These are phyloP conservation scores for Ormyrus thymus DNA, from an alignment of 2,888 invertebrate species.

Conservation along the genomic window DNA sequence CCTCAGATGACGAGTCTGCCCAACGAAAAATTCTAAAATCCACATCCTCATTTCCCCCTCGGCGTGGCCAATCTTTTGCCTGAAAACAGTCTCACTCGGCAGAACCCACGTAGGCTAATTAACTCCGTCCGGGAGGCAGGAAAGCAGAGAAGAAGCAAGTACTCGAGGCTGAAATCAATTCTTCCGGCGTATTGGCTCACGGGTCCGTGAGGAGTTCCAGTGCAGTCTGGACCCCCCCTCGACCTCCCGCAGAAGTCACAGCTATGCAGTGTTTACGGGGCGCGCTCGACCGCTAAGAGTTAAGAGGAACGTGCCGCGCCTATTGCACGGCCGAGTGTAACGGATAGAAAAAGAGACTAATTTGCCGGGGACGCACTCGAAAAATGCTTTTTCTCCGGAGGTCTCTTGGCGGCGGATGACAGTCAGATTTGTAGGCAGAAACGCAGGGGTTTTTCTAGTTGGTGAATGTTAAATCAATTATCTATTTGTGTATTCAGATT, in stretches of 20 bases:
- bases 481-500: no score
- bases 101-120: not conserved
- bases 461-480: no score
- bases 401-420: no score
- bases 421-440: no score
- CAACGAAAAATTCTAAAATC: not conserved
- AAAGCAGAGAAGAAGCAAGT: not conserved
- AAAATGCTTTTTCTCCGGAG: not conserved
- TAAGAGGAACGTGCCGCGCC: not conserved
- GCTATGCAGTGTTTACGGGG: constrained; percentile 67
- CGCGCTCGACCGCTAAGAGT: constrained; percentile 48
- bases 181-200: constrained; percentile 68
- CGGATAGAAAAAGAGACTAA: no score
- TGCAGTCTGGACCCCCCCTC: not conserved
- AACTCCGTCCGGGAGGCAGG: not conserved
- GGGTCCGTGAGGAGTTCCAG: constrained; percentile 58
- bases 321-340: not conserved
- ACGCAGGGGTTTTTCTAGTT: no score
- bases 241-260: constrained; percentile 61
- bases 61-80: no score
- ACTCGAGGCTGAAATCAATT: constrained; percentile 66
- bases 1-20: not conserved
- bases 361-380: no score
- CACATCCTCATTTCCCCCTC: no score
- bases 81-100: no score